Percentiles rank a stretch among this genome's conserved stretches.
These are phyloP conservation scores for Litoditis marina DNA, from an alignment of 2,888 invertebrate species.

Conservation along the genomic window DNA sequence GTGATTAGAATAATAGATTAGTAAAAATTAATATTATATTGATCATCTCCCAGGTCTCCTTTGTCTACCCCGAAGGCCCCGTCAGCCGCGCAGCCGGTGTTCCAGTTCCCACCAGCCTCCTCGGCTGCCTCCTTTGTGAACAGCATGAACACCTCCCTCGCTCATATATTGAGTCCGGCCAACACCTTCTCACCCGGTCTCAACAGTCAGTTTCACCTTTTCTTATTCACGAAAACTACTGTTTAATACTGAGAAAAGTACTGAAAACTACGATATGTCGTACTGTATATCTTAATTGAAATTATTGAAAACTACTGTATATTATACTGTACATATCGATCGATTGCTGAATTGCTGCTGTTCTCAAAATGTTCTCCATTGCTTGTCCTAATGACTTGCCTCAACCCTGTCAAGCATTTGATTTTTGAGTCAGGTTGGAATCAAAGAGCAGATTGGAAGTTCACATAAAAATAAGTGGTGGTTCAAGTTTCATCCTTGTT, in stretches of 20 bases:
- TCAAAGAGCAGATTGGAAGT: too few species aligned
- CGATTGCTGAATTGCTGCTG: too few species aligned
- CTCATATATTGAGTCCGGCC: conserved; percentile 7
- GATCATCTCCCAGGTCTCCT: conserved; percentile 17
- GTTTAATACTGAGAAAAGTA: neutral
- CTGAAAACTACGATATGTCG: too few species aligned
- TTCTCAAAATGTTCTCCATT: too few species aligned
- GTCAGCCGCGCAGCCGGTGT: conserved; percentile 7
- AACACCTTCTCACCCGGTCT: conserved; percentile 8
- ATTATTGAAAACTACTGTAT: too few species aligned
- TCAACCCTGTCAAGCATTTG: too few species aligned
- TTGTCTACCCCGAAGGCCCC: conserved; percentile 12
- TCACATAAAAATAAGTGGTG: too few species aligned
- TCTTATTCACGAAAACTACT: neutral
- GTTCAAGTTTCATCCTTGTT: neutral
- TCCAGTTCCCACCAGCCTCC: conserved; percentile 18
- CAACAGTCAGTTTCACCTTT: neutral
- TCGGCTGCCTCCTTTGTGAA: neutral
- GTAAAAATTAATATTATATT: too few species aligned
- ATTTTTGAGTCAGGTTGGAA: too few species aligned
- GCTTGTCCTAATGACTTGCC: too few species aligned
- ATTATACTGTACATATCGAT: too few species aligned
- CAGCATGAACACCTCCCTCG: conserved; percentile 4
- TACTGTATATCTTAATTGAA: neutral
- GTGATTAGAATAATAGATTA: too few species aligned